Evolutionary conservation across 2,113 vertebrate genomes (phyloP).

Genomic region (Lycaon pictus): DNA sequence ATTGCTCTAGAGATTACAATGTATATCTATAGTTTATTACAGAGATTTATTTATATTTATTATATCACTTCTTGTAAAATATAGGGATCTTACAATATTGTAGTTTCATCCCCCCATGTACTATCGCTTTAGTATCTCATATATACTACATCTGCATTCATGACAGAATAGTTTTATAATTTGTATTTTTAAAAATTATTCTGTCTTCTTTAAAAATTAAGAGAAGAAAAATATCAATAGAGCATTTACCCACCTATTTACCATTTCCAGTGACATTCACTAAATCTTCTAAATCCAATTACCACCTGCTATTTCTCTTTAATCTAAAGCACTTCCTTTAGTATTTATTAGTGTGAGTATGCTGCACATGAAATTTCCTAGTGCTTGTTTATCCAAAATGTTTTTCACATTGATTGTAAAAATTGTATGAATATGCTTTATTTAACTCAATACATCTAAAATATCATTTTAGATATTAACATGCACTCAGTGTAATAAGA

Average conservation of each 20-base stretch:
- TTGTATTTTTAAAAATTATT: not conserved
- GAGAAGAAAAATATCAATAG: not conserved
- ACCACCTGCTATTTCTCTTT: not conserved
- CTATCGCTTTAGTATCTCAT: no score
- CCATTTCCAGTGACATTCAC: not conserved
- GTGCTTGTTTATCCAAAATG: not conserved
- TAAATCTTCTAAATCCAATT: not conserved
- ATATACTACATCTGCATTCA: no score
- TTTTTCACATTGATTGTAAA: not conserved
- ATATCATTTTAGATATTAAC: not conserved
- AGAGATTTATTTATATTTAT: not conserved
- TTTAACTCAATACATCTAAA: not conserved
- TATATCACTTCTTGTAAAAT: not conserved
- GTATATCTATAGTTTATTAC: not conserved
- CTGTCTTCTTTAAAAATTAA: not conserved
- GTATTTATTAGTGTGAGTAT: not conserved
- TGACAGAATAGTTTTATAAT: not conserved
- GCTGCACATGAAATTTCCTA: not conserved
- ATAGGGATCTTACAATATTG: not conserved
- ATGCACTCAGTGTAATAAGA: not conserved
- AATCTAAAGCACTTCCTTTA: not conserved
- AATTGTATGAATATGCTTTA: not conserved
- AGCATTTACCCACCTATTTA: not conserved
- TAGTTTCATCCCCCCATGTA: fast-evolving
- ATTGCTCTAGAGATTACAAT: not conserved